Evolutionary conservation across 2,888 invertebrate species (phyloP), one percentile per base, ranked within the genome.

Genomic region (Nasonovia ribisnigri): DNA sequence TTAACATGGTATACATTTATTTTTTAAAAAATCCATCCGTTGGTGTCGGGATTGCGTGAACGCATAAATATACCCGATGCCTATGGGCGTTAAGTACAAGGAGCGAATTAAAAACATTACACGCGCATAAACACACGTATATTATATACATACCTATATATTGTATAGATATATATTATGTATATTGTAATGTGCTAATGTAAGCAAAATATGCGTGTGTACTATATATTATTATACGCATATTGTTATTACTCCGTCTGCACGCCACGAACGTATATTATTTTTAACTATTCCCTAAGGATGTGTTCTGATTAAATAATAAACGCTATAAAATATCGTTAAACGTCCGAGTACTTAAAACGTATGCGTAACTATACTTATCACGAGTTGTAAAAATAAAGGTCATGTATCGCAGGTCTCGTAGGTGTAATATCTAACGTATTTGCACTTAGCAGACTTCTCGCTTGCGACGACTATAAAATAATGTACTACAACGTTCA

Each of bases 11-110:
- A 36, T 77, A 67, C n/a, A n/a, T 60, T n/a, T 51, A 54, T 54
- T 54, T 54, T 54, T 54, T 54, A 20, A 36, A 36, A 77, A 77
- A 77, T 36, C 29, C 29, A 57, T 48, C 16, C 48, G 42, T 36
- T 29, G 42, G 89, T 89, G 89, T 89, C 43, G 51, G 29, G 42
- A 89, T 89, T 42, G 88, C 57, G 88, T 88, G 88, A 88, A 88
- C 13, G 57, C 26, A 54, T 46, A n/a, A 46, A 87, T 87, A 46
- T 42, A 43, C 29, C 29, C 88, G 36, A 46, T 57, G 57, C 89
- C 89, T 57, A 43, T 43, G 43, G 89, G 89, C 89, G 89, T 89
- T 29, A 43, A 43, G 57, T 89, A 89, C 57, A 29, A 89, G 89
- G 89, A 89, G 89, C 89, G 57, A 89, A 60, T 89, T 57, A 57